Conservation (phyloP, 2,888 invertebrate genomes). For the Scelioninae gen. 2 region DNA sequence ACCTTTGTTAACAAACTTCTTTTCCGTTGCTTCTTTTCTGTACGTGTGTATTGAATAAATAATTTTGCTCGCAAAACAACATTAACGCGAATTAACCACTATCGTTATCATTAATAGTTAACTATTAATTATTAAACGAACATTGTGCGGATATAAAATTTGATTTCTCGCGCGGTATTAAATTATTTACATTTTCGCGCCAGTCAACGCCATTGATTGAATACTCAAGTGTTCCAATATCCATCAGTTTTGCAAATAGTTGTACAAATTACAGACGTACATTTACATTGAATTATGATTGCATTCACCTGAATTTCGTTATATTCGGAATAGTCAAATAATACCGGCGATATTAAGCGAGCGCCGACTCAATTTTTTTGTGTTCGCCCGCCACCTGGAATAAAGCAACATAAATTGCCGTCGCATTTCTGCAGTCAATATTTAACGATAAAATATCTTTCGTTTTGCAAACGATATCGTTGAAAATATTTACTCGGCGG, state of each 20-base stretch:
- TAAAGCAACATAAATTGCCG: neutral
- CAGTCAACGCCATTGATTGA: conserved; percentile 1
- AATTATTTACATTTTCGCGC: conserved; percentile 1
- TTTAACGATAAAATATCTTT: neutral
- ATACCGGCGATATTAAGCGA: too few relatives aligned
- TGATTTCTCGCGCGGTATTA: conserved; percentile 1
- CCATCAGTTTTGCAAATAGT: neutral
- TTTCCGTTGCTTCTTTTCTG: too few relatives aligned
- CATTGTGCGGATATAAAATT: neutral
- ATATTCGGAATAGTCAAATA: neutral
- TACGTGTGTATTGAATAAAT: too few relatives aligned
- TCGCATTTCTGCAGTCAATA: neutral
- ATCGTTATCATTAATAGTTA: too few relatives aligned
- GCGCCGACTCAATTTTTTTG: too few relatives aligned
- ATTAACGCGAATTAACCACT: too few relatives aligned
- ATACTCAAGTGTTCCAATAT: neutral
- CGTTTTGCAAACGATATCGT: too few relatives aligned
- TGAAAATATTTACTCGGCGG: too few relatives aligned
- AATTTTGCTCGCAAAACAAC: too few relatives aligned
- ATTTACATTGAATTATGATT: neutral
- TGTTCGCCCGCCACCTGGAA: too few relatives aligned
- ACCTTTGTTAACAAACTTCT: too few relatives aligned
- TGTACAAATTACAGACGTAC: neutral
- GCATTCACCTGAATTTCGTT: neutral
- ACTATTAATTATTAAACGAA: too few relatives aligned